Evolutionary conservation across 2,797 vertebrate species (phyloP).

Genomic region (Etheostoma nigrum): DNA sequence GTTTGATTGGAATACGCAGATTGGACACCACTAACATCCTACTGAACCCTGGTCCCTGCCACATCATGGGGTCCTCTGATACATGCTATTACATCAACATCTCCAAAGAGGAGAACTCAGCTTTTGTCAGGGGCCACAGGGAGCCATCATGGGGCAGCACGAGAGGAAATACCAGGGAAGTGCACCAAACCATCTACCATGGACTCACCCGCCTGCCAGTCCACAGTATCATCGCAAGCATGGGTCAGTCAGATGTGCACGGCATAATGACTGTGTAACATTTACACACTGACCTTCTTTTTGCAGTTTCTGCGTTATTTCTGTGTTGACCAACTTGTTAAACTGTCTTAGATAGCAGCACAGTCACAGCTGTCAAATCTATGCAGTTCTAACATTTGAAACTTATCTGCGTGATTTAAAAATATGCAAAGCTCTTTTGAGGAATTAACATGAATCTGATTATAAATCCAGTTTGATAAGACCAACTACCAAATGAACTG

Average conservation of each 20-base stretch:
- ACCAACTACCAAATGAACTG: constrained; percentile 37
- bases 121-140: constrained; percentile 86
- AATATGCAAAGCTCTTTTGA: constrained; percentile 30
- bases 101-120: constrained; percentile 91
- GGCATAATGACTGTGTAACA: constrained; percentile 23
- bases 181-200: constrained; percentile 84
- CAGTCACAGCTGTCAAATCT: constrained; percentile 18
- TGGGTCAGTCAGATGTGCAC: constrained; percentile 82
- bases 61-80: constrained; percentile 89
- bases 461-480: constrained; percentile 52
- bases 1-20: constrained; percentile 87
- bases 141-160: constrained; percentile 81
- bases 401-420: constrained; percentile 14
- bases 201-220: constrained; percentile 89
- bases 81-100: constrained; percentile 91
- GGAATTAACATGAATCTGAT: constrained; percentile 39
- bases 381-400: constrained; percentile 38
- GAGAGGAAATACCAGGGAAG: constrained; percentile 77
- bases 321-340: constrained; percentile 32
- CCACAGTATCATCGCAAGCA: constrained; percentile 91
- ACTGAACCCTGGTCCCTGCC: constrained; percentile 88
- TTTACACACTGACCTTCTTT: constrained; percentile 56
- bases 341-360: constrained; percentile 8
- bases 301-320: constrained; percentile 23
- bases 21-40: constrained; percentile 88